Evolutionary conservation across 2,888 invertebrate species (phyloP).

Genomic region (Nycteola revayana): DNA sequence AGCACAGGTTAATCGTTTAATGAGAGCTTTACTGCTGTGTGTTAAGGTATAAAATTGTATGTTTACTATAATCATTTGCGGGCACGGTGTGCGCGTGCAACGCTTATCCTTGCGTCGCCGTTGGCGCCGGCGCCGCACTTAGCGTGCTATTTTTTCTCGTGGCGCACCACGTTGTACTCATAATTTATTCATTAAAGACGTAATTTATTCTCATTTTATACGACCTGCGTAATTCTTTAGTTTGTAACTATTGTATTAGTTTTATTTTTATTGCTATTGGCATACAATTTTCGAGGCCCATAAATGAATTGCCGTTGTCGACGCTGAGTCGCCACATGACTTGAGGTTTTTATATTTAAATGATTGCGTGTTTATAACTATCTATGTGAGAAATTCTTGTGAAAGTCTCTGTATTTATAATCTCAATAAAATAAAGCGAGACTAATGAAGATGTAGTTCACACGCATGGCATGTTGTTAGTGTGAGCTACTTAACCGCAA

Average conservation of each 20-base stretch:
- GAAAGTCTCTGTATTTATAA: slow-evolving; percentile 34
- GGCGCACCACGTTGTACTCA: slow-evolving; percentile 60
- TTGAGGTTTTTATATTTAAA: slow-evolving; percentile 43
- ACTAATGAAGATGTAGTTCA: slow-evolving; percentile 20
- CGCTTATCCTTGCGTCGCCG: slow-evolving; percentile 66
- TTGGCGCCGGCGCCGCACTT: slow-evolving; percentile 78
- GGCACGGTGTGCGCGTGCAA: slow-evolving; percentile 53
- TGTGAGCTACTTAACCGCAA: slow-evolving; percentile 22
- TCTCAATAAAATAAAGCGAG: slow-evolving; percentile 17
- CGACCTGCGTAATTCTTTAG: slow-evolving; percentile 57
- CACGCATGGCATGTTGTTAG: slow-evolving; percentile 16
- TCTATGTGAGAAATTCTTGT: slow-evolving; percentile 47
- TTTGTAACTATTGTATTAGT: slow-evolving; percentile 59
- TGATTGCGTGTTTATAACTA: slow-evolving; percentile 49
- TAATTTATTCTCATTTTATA: slow-evolving; percentile 69
- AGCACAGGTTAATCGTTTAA: slow-evolving; percentile 18
- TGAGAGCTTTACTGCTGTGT: slow-evolving; percentile 32
- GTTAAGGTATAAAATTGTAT: slow-evolving; percentile 41
- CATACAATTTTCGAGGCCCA: slow-evolving; percentile 24
- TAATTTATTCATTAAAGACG: slow-evolving; percentile 76
- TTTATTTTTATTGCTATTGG: slow-evolving; percentile 44
- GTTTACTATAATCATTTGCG: slow-evolving; percentile 38
- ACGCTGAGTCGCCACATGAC: slow-evolving; percentile 27
- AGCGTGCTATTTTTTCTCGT: slow-evolving; percentile 73
- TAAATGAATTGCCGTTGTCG: slow-evolving; percentile 39